Percentiles rank a stretch among this genome's conserved stretches.
phyloP scores from a whole-genome alignment of 2,888 invertebrate genomes.

The Scotopteryx bipunctaria region DNA sequence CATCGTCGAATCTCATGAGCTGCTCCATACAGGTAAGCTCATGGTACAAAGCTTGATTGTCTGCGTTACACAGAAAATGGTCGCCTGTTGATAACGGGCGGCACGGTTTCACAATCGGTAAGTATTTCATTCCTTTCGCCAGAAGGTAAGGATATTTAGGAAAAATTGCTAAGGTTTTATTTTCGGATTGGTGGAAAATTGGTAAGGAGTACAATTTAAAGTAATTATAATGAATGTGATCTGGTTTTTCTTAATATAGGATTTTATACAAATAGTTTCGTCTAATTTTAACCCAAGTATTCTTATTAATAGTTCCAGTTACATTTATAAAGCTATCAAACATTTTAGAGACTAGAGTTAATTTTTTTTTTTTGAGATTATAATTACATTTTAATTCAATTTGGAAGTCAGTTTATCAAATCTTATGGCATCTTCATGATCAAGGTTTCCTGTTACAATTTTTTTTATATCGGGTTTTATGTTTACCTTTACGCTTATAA shows the following conservation, averaged over 20 bases:
- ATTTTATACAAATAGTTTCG: background rate
- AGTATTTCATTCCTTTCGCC: constrained; percentile 8
- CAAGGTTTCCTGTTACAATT: background rate
- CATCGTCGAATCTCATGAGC: background rate
- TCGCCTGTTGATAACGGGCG: background rate
- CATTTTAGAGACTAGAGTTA: constrained; percentile 1
- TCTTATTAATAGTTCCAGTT: background rate
- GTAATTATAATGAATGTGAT: background rate
- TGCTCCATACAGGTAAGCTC: constrained; percentile 1
- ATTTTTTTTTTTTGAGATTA: background rate
- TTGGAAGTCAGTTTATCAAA: background rate
- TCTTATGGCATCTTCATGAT: background rate
- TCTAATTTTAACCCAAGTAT: background rate
- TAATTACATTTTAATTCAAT: too few relatives aligned
- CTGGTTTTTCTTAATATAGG: background rate
- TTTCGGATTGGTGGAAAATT: background rate
- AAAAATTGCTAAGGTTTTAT: background rate
- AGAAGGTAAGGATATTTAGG: constrained; percentile 3
- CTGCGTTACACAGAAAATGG: background rate
- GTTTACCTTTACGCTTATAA: too few relatives aligned
- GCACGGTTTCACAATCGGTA: constrained; percentile 4
- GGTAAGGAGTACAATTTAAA: constrained; percentile 4
- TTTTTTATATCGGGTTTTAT: too few relatives aligned
- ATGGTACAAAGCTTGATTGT: constrained; percentile 1
- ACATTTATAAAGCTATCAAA: constrained; percentile 5